Evolutionary conservation across 2,113 vertebrate species (phyloP).

Genomic region (Pandion haliaetus): DNA sequence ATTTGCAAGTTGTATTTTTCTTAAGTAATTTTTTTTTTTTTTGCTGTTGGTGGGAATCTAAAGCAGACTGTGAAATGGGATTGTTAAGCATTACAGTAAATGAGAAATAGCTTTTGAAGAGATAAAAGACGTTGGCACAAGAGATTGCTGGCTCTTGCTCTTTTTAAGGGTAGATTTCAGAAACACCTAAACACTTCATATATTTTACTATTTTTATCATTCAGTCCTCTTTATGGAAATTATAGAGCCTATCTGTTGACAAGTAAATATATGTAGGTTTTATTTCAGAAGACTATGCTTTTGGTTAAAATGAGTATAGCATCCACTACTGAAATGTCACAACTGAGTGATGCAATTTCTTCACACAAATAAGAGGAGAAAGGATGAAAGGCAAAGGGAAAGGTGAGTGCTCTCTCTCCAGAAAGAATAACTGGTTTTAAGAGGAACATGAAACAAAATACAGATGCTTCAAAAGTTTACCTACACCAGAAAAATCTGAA

Average conservation of each 20-base stretch:
- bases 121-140: not conserved
- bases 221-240: not conserved
- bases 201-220: conserved; percentile 14
- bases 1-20: not conserved
- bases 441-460: not conserved
- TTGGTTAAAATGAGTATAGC: not conserved
- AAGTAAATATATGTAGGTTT: conserved; percentile 21
- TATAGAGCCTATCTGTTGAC: not conserved
- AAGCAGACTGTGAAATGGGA: not conserved
- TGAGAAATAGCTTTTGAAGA: not conserved
- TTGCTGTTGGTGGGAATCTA: not conserved
- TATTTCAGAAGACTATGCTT: conserved; percentile 42
- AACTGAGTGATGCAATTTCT: conserved; percentile 17
- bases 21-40: not conserved
- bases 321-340: conserved; percentile 46
- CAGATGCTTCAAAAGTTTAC: not conserved
- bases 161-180: conserved; percentile 38
- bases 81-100: conserved; percentile 1
- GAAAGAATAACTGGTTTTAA: not conserved
- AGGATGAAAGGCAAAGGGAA: not conserved
- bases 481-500: not conserved
- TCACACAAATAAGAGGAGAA: not conserved
- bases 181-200: not conserved
- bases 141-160: not conserved
- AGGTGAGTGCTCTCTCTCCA: not conserved